Conservation (phyloP, 2,797 vertebrate genomes). For the Philypnodon macrostomus region DNA sequence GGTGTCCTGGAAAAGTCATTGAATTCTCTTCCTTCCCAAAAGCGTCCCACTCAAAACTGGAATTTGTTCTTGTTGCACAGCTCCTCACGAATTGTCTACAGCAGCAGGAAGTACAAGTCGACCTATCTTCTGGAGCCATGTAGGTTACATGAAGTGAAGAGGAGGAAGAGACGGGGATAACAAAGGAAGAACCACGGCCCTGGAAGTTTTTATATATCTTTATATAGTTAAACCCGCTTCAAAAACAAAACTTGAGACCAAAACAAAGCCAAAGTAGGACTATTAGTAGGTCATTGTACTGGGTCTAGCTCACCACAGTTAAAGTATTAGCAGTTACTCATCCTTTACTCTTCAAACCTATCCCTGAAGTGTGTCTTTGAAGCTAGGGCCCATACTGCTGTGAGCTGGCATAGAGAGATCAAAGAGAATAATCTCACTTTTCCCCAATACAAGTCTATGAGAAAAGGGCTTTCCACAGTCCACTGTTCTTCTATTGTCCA, state of each 20-base stretch:
- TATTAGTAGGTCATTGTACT: too few relatives aligned
- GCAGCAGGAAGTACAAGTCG: constrained; percentile 50
- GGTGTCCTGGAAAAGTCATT: constrained; percentile 43
- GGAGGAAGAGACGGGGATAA: constrained; percentile 5
- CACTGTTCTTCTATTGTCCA: constrained; percentile 7
- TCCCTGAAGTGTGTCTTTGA: constrained; percentile 6
- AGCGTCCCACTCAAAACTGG: constrained; percentile 39
- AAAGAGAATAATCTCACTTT: background rate
- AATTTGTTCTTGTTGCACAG: constrained; percentile 55
- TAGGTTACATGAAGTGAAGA: constrained; percentile 1
- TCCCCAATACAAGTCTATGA: background rate
- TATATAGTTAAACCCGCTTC: too few relatives aligned
- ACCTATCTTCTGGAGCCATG: constrained; percentile 30
- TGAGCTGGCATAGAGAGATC: constrained; percentile 7
- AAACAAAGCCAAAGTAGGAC: too few relatives aligned
- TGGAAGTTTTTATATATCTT: too few relatives aligned
- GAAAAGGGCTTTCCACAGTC: background rate
- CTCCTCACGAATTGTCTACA: constrained; percentile 29
- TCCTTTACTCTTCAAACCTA: constrained; percentile 5
- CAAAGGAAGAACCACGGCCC: constrained; percentile 5
- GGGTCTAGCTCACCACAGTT: background rate
- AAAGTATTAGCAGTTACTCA: constrained; percentile 1
- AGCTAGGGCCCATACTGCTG: background rate
- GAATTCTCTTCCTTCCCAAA: constrained; percentile 22
- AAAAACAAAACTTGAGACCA: too few relatives aligned